Evolutionary conservation across 2,797 vertebrate species (phyloP).

Genomic region (Lacerta agilis): DNA sequence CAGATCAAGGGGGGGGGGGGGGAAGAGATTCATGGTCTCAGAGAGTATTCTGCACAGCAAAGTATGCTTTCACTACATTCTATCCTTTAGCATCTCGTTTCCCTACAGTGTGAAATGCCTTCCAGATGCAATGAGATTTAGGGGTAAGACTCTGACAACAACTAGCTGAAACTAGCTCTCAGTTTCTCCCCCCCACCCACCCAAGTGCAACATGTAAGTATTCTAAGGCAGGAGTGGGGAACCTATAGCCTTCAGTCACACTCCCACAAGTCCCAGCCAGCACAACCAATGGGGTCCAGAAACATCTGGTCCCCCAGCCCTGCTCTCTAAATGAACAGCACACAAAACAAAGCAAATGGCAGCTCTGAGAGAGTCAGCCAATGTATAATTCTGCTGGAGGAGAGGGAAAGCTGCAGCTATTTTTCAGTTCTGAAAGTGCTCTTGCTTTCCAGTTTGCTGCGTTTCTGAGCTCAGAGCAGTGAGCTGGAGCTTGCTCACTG

Average conservation of each 20-base stretch:
- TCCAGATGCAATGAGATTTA: background rate
- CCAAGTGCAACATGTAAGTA: too few species aligned
- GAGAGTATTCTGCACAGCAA: background rate
- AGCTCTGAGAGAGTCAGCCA: background rate
- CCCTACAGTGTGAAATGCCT: background rate
- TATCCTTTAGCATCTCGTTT: background rate
- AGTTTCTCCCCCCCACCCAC: too few species aligned
- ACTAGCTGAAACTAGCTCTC: background rate
- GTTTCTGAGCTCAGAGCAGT: background rate
- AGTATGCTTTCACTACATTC: background rate
- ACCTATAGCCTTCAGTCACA: too few species aligned
- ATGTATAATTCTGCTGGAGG: background rate
- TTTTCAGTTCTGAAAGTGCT: constrained; percentile 2
- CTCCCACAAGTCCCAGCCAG: too few species aligned
- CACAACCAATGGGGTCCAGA: too few species aligned
- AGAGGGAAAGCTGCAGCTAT: constrained; percentile 3
- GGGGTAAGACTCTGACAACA: background rate
- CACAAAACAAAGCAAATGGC: background rate
- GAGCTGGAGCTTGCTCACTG: constrained; percentile 22
- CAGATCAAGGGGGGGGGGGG: background rate
- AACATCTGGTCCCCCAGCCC: too few species aligned
- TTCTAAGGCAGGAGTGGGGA: too few species aligned
- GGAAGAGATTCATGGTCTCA: background rate
- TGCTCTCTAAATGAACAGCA: background rate
- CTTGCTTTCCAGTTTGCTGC: constrained; percentile 4